Evolutionary conservation across 2,113 vertebrate genomes (phyloP), one percentile per base, ranked within the genome.

Genomic region (Vanacampus margaritifer): DNA sequence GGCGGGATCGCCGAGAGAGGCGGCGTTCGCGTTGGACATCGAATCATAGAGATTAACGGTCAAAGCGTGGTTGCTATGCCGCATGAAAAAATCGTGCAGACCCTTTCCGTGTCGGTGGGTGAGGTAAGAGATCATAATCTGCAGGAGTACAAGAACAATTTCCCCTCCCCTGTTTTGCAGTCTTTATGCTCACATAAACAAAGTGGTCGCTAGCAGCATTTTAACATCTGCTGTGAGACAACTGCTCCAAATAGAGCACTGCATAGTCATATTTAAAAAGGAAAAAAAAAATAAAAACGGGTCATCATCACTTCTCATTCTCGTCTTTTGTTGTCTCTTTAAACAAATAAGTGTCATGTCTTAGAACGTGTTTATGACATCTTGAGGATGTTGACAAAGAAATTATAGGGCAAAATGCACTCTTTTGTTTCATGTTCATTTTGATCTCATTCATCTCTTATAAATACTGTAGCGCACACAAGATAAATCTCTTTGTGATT

Each of bases 41-140:
- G 97, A 19, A 99, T 99, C 66, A 99, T 99, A 26, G 97, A 99
- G 87, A 98, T 99, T 89, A 99, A 99, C 0, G 94, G 97, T 69
- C 97, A 99, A 90, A 99, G 97, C 0, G 96, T 99, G 11, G 97
- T 99, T 73, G 97, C 97, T 35, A 99, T 97, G 3, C 94, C 97
- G 19, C 97, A 99, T 0, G 97, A 99, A 91, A 99, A 98, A 93
- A 99, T 99, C 21, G 97, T 99, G 21, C 96, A 99, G 73, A 97
- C 96, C 17, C 59, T 99, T 84, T 99, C 97, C 13, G 95, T 97
- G 76, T 98, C 97, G 0, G 96, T 99, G 37, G 96, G 97, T 79
- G 97, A 99, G 96, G 97, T 98, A 91, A 86, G 87, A 73, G 86
- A 74, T 50, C 37, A 26, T 65, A 45, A 35, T 60, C 63, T 43